Percentiles rank a stretch among this genome's conserved stretches.
Evolutionary conservation across 2,113 vertebrate species (phyloP).

Genomic region (Myotis yumanensis): DNA sequence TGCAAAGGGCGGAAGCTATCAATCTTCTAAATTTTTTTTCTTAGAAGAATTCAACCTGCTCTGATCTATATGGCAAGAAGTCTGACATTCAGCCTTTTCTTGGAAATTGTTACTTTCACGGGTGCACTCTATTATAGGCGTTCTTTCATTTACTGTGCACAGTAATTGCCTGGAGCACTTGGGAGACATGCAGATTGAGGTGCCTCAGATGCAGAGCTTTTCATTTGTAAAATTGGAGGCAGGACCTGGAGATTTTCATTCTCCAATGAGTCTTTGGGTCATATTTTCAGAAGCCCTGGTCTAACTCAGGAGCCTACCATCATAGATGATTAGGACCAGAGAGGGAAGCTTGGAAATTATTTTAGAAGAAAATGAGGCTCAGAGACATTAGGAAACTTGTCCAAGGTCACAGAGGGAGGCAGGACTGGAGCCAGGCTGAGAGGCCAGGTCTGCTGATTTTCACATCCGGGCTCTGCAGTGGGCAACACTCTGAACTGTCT

Average conservation of each 20-base stretch:
- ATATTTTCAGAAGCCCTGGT: background rate
- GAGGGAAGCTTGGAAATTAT: background rate
- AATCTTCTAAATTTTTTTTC: background rate
- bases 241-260: background rate
- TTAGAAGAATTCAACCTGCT: background rate
- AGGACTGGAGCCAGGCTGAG: background rate
- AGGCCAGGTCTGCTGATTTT: background rate
- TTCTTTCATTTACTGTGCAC: background rate
- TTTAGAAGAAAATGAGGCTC: background rate
- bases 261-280: background rate
- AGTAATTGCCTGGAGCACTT: background rate
- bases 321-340: background rate
- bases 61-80: background rate
- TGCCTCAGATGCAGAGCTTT: background rate
- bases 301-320: background rate
- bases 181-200: background rate
- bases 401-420: background rate
- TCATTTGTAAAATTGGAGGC: background rate
- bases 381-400: background rate
- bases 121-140: background rate
- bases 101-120: background rate
- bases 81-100: background rate
- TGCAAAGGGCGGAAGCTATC: background rate
- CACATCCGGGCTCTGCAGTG: background rate
- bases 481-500: background rate